A percentile compares a stretch with the other conserved stretches of the same genome.
These are phyloP conservation scores for Scophthalmus maximus DNA, from an alignment of 2,113 vertebrate genomes.

Conservation along the genomic window DNA sequence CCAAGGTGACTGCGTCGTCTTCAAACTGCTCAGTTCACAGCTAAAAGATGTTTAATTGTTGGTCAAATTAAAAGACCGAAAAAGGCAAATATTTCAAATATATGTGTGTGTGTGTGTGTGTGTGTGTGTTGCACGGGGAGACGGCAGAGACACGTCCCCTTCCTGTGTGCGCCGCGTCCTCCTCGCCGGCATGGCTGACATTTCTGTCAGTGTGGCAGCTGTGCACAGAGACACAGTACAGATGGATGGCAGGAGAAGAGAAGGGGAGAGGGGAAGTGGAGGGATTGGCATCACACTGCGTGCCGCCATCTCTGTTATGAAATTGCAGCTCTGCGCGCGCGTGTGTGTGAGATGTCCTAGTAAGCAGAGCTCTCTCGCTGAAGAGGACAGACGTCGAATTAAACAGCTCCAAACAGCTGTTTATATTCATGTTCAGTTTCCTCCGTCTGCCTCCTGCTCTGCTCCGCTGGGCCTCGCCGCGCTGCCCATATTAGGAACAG, in stretches of 20 bases:
- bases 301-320: slow-evolving; percentile 24
- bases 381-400: slow-evolving; percentile 67
- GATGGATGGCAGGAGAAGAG: background rate
- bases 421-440: slow-evolving; percentile 27
- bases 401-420: slow-evolving; percentile 57
- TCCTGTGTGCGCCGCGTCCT: no score
- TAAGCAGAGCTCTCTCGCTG: slow-evolving; percentile 15
- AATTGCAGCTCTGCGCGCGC: slow-evolving; percentile 30
- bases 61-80: no score
- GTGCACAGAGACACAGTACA: slow-evolving; percentile 9
- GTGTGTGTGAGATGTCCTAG: slow-evolving; percentile 25
- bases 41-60: no score
- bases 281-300: slow-evolving; percentile 21
- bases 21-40: no score
- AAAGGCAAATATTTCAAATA: no score
- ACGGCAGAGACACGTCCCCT: no score
- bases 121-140: no score
- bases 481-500: slow-evolving; percentile 37
- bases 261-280: background rate
- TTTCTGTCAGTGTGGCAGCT: background rate
- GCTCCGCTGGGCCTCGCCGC: background rate
- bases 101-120: no score
- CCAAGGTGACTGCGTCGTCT: no score
- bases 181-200: background rate
- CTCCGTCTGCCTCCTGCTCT: slow-evolving; percentile 15